These are phyloP conservation scores for Ciconia boyciana DNA, from an alignment of 2,113 vertebrate species.

Conservation along the genomic window DNA sequence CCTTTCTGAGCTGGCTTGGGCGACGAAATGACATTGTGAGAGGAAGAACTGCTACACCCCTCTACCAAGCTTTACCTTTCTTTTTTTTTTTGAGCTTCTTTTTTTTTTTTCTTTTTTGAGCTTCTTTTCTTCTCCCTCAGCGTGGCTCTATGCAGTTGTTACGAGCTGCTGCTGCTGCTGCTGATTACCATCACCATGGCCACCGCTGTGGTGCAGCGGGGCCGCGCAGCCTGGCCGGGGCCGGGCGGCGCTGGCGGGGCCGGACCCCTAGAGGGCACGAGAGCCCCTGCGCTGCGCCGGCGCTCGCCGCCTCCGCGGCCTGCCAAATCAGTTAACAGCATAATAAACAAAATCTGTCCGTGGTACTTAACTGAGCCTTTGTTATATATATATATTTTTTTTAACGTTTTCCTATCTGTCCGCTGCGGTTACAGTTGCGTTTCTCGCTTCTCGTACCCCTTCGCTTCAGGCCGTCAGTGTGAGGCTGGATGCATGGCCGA, in stretches of 20 bases:
- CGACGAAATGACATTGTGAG: accelerated
- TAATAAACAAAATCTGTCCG: slow-evolving; percentile 23
- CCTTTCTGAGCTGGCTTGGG: not conserved
- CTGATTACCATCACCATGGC: no score
- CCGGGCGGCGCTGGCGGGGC: not conserved
- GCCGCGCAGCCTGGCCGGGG: no score
- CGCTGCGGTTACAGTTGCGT: accelerated
- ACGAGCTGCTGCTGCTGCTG: no score
- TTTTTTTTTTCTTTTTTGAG: not conserved
- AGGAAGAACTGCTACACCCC: accelerated
- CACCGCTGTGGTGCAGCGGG: no score
- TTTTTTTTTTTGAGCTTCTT: not conserved
- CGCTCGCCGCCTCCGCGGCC: not conserved
- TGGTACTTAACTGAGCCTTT: slow-evolving; percentile 3
- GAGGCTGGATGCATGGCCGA: not conserved
- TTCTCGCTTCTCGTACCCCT: accelerated
- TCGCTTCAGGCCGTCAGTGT: not conserved
- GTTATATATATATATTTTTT: no score
- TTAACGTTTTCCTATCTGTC: accelerated
- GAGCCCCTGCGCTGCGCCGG: not conserved
- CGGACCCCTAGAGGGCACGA: slow-evolving; percentile 50
- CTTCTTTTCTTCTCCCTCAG: not conserved
- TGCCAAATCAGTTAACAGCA: no score
- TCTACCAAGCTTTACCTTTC: not conserved
- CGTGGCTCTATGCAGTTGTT: accelerated